Base-by-base conservation (phyloP, 2,113 vertebrate genomes). In the Caracal caracal region DNA sequence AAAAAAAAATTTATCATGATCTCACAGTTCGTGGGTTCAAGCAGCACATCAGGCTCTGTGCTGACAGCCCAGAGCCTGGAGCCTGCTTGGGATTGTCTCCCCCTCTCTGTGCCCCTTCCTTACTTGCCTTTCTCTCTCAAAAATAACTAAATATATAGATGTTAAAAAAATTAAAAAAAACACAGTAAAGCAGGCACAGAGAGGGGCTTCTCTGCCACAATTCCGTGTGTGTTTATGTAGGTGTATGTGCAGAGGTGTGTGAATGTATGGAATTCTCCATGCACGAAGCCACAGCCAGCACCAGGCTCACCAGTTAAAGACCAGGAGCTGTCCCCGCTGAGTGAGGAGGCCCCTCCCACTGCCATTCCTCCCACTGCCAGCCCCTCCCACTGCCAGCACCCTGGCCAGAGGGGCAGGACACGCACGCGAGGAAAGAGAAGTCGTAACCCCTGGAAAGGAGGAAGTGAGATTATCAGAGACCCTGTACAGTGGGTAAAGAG, bases 191-290 rank as follows among this genome's bases (percentile, higher is more conserved):
- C 11, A 12, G 43, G 82, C 35, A 9, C 6, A 6, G 17, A 19
- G 0, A 49, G 33, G 15, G 0, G 11, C 16, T 5, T 28, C 43
- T 17, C 10, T 30, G 30, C 28, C 22, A 1, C 0, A 1, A 35
- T 40, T 9, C 68, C 2, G 10, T 2, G 13, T 76, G 33, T 7
- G 80, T 2, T n/a, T 20, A 37, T 3, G 3, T 28, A 30, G 0
- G 10, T 10, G n/a, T 43, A 43, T 2, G 11, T 2, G 8, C 2
- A 19, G 30, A 68, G 30, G 24, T 6, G 0, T n/a, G 59, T 19
- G n/a, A 11, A 26, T 9, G 43, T 43, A 8, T 43, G 43, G 43
- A 43, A 43, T 43, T 43, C 43, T 43, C 28, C 13, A 2, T 8
- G 10, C 8, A 0, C 7, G 6, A 20, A n/a, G 65, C 80, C 76